Evolutionary conservation across 2,113 vertebrate species (phyloP), one percentile per base, ranked within the genome.

Genomic region (Chloroceryle aenea): DNA sequence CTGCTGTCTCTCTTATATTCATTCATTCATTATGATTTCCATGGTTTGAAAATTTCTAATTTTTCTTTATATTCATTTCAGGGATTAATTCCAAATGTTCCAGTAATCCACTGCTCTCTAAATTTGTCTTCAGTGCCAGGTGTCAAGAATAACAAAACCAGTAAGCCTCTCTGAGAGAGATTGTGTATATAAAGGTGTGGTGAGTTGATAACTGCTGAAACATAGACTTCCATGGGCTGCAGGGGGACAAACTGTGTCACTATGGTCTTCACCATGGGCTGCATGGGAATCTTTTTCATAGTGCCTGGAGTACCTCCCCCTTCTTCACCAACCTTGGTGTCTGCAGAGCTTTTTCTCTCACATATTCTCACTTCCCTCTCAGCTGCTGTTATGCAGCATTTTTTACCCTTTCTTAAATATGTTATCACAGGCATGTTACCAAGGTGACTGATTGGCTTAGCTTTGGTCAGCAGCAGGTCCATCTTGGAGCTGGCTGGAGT

Each of bases 261-360:
- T 50, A 15, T 6, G 12, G 12, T n/a, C 9, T 56, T 71, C 32
- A 26, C 13, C 21, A 40, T 0, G 0, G 30, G 21, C 34, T 56
- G 38, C 48, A 14, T 27, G 2, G 14, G 7, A 42, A 38, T 42
- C 8, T 42, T 29, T 53, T 20, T 21, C 34, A 14, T 0, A 0
- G 32, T 0, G 0, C 8, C 22, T 5, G 1, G 4, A 84, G 5
- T 18, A 53, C 3, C 2, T 67, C 12, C 27, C 18, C 19, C 53
- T 73, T 40, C 53, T 5, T 2, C 55, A 40, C 45, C 10, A 25
- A 32, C 5, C 17, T 42, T 36, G 3, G 16, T 27, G 16, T 19
- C 30, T 50, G 55, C 64, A 69, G 22, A 32, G 29, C 3, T 68
- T 19, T n/a, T 64, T 14, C 53, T 81, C 5, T 19, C 26, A 52